These are phyloP conservation scores for Danaus chrysippus DNA, from an alignment of 2,888 invertebrate genomes.

Conservation along the genomic window DNA sequence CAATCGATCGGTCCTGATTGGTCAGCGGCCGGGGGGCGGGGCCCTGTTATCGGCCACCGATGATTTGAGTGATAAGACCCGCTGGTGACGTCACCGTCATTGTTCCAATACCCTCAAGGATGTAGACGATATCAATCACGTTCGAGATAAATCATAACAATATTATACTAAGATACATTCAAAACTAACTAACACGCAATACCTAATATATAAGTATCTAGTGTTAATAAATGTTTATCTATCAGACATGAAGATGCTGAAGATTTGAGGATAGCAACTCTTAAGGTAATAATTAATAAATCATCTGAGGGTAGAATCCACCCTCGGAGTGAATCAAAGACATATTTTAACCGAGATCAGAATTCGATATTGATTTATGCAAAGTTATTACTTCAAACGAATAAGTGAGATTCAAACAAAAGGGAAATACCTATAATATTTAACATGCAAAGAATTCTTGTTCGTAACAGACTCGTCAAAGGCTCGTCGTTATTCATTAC, in stretches of 20 bases:
- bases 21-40: slow-evolving; percentile 63
- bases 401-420: slow-evolving; percentile 16
- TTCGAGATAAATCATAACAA: slow-evolving; percentile 15
- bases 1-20: slow-evolving; percentile 70
- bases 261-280: slow-evolving; percentile 3
- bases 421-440: slow-evolving; percentile 22
- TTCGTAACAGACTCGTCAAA: neutral
- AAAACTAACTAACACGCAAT: neutral
- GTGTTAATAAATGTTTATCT: neutral
- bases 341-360: slow-evolving; percentile 43
- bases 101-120: slow-evolving; percentile 40
- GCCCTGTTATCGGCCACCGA: slow-evolving; percentile 54
- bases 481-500: neutral
- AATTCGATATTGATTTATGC: slow-evolving; percentile 47
- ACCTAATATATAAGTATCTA: neutral
- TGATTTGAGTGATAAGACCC: slow-evolving; percentile 49
- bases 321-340: slow-evolving; percentile 43
- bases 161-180: neutral
- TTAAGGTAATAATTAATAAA: slow-evolving; percentile 29
- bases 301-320: slow-evolving; percentile 23
- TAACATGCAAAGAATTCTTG: slow-evolving; percentile 15
- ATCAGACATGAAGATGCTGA: neutral
- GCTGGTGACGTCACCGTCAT: slow-evolving; percentile 51
- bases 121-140: slow-evolving; percentile 15
- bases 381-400: slow-evolving; percentile 37